Evolutionary conservation across 2,113 vertebrate species (phyloP), one percentile per base, ranked within the genome.

Genomic region (Corapipo altera): DNA sequence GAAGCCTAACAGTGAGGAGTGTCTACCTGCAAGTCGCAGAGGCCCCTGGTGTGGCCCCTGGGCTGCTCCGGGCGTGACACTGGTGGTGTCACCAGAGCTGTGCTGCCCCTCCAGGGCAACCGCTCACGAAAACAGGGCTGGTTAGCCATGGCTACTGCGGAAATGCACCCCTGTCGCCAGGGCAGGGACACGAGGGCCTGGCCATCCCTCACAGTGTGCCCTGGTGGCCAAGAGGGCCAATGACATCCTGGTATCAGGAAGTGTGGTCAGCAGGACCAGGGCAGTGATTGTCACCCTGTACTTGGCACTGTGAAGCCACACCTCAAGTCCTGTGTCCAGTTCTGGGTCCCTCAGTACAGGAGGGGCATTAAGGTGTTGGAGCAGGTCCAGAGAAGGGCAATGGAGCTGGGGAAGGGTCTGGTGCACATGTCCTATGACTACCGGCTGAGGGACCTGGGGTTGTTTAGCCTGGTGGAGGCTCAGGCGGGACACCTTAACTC

Each of bases 31-130:
- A 4, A 7, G 46, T 7, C 16, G 18, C 24, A 1, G 16, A 43
- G 37, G 2, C 7, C 10, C 14, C 35, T 0, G 35, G 18, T 62
- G 2, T 0, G 22, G 67, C 49, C 49, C 28, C 51, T 5, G 19
- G 48, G 21, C 61, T 1, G 19, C 49, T 13, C 2, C 12, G 4
- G 66, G 30, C 2, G 11, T 9, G 3, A 32, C 23, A 39, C 26
- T 7, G 26, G 12, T 8, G 27, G 11, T 4, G 5, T 4, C 41
- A 4, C 26, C 8, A 6, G 15, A 27, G 44, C 70, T 4, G 65
- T 5, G 3, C 51, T 23, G 10, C 46, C 17, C 3, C 58, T 5
- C 18, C 2, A 54, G 35, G 23, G 6, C 28, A 46, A 58, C 41
- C 11, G 19, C 48, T 8, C 17, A 11, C 5, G 15, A 11, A 67